phyloP scores from a whole-genome alignment of 2,888 invertebrate species.

The Hyposoter didymator region DNA sequence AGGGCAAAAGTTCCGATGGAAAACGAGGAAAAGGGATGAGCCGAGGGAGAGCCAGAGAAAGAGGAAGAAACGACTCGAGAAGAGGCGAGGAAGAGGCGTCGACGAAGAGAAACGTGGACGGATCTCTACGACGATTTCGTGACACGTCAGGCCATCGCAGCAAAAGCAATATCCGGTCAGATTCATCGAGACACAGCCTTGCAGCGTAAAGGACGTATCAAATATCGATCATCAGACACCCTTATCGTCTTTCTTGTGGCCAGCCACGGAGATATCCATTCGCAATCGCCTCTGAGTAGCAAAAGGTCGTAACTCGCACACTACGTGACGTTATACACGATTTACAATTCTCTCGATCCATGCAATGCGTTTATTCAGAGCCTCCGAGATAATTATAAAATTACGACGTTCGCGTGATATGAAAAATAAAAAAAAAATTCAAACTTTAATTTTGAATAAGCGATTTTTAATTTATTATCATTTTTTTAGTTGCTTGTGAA shows the following conservation, averaged over 20 bases:
- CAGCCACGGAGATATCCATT: neutral
- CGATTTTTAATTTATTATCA: too few species aligned
- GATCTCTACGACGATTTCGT: conserved; percentile 34
- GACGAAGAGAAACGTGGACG: conserved; percentile 7
- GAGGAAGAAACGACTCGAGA: neutral
- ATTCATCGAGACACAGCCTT: neutral
- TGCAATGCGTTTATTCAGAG: neutral
- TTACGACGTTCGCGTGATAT: too few species aligned
- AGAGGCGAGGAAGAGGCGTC: neutral
- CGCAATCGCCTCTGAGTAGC: neutral
- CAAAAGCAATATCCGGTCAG: conserved; percentile 60
- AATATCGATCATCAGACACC: neutral
- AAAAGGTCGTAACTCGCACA: neutral
- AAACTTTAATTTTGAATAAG: too few species aligned
- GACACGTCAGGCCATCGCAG: conserved; percentile 46
- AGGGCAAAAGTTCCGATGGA: neutral
- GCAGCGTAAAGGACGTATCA: neutral
- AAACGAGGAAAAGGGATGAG: neutral
- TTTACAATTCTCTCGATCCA: neutral
- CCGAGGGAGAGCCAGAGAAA: neutral
- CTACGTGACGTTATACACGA: too few species aligned
- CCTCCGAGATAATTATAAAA: neutral
- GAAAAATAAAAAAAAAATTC: too few species aligned
- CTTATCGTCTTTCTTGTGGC: neutral
- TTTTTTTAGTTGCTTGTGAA: too few species aligned